These are phyloP conservation scores for Caranx melampygus DNA, from an alignment of 2,113 vertebrate species.

Conservation along the genomic window DNA sequence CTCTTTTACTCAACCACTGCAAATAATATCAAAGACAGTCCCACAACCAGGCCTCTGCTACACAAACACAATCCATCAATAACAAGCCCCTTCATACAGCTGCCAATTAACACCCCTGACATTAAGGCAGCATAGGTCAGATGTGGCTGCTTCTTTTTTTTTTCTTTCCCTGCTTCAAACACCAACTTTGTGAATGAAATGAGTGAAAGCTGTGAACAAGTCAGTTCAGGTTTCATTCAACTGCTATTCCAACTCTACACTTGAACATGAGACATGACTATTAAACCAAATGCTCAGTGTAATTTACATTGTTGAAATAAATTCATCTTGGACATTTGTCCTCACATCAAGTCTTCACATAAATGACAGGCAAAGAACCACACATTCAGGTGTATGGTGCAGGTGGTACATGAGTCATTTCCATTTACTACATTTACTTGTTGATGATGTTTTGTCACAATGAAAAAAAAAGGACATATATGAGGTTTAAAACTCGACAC, in stretches of 20 bases:
- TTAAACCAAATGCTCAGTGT: background rate
- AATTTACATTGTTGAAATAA: background rate
- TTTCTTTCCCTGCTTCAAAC: background rate
- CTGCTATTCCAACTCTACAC: background rate
- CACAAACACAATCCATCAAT: background rate
- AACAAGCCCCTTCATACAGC: background rate
- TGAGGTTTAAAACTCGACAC: background rate
- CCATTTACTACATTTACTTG: background rate
- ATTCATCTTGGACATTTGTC: background rate
- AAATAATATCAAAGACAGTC: background rate
- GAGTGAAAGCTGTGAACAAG: background rate
- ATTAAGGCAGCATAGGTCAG: background rate
- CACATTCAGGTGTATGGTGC: background rate
- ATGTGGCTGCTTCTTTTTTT: background rate
- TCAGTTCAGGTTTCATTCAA: background rate
- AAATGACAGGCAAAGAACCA: background rate
- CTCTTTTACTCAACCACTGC: background rate
- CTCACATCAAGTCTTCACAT: background rate
- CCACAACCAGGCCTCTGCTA: background rate
- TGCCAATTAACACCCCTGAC: background rate
- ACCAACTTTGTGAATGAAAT: background rate
- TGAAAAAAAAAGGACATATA: background rate
- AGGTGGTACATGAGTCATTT: background rate
- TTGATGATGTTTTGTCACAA: background rate
- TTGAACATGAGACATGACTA: background rate